These are phyloP conservation scores for Heliconius cydno DNA, from an alignment of 2,888 invertebrate genomes.

Conservation along the genomic window DNA sequence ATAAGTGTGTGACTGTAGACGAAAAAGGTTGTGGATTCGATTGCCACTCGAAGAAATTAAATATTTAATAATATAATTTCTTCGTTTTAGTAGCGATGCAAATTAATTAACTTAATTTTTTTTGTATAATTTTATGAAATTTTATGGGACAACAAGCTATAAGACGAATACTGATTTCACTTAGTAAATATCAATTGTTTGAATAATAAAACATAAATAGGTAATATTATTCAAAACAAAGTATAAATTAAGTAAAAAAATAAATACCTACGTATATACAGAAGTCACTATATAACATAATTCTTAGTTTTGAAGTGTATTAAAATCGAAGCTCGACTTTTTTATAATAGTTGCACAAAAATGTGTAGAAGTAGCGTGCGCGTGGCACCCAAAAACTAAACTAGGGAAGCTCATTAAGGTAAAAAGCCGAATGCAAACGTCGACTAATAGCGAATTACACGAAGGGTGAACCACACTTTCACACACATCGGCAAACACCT, in stretches of 20 bases:
- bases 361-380: slow-evolving; percentile 77
- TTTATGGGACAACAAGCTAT: background rate
- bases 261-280: background rate
- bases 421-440: slow-evolving; percentile 83
- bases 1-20: no score
- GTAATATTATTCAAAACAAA: background rate
- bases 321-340: background rate
- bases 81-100: no score
- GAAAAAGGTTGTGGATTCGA: no score
- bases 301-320: background rate
- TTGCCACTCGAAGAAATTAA: no score
- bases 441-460: slow-evolving; percentile 83
- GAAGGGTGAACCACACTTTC: slow-evolving; percentile 67
- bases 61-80: no score
- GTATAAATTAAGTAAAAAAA: no score
- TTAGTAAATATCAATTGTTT: background rate
- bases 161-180: background rate
- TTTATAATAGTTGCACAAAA: slow-evolving; percentile 65
- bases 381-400: slow-evolving; percentile 60
- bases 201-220: background rate
- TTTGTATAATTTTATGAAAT: background rate
- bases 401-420: slow-evolving; percentile 82
- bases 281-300: background rate
- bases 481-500: slow-evolving; percentile 18
- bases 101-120: background rate